A percentile compares a stretch with the other conserved stretches of the same genome.
Evolutionary conservation across 2,113 vertebrate species (phyloP).

Genomic region (Brachirus orientalis): DNA sequence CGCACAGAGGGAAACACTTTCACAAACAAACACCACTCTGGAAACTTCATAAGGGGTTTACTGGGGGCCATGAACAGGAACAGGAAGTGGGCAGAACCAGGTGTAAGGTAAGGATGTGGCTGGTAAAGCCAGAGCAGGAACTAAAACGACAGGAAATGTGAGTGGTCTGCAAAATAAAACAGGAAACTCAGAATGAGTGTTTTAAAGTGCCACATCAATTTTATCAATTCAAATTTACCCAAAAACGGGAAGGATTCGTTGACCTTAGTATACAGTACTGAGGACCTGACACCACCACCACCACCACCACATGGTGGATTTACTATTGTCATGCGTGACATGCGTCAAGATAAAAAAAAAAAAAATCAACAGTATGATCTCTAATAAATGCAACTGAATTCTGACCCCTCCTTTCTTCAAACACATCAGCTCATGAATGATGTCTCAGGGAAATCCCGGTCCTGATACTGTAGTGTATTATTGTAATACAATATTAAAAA

Average conservation of each 20-base stretch:
- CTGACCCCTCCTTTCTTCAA: neutral
- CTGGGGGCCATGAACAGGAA: neutral
- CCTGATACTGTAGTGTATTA: neutral
- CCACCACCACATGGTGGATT: too few relatives aligned
- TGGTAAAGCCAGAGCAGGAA: neutral
- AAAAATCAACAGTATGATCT: too few relatives aligned
- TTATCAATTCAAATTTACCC: too few relatives aligned
- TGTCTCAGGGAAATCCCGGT: too few relatives aligned
- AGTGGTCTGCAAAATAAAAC: neutral
- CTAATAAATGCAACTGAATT: too few relatives aligned
- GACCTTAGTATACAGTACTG: too few relatives aligned
- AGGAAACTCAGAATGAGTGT: neutral
- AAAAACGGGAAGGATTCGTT: too few relatives aligned
- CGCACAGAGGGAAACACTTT: neutral
- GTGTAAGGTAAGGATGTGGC: neutral
- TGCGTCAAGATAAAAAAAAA: too few relatives aligned
- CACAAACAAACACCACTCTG: neutral
- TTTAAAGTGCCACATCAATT: neutral
- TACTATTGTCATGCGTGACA: too few relatives aligned
- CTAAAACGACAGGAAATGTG: too few relatives aligned
- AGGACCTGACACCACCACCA: too few relatives aligned
- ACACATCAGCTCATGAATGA: neutral
- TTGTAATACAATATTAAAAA: neutral
- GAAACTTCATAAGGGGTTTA: neutral
- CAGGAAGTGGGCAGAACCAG: neutral